A percentile compares a stretch with the other conserved stretches of the same genome.
These are phyloP conservation scores for Varecia variegata DNA, from an alignment of 2,797 vertebrate genomes.

Conservation along the genomic window DNA sequence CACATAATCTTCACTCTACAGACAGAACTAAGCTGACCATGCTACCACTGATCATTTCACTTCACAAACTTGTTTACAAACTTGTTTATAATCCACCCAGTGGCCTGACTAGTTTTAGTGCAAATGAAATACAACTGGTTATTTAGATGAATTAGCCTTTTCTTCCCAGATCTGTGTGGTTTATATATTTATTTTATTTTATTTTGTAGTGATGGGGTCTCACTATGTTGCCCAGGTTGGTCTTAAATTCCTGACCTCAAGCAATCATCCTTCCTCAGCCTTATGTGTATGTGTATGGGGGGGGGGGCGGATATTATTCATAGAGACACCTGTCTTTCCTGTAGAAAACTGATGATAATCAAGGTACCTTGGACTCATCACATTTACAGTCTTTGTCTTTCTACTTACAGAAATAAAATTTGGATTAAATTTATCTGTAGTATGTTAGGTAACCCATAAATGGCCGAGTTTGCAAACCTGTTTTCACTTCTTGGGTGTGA, in stretches of 20 bases:
- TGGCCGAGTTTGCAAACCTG: not conserved
- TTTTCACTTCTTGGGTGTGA: not conserved
- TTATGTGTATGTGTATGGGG: not conserved
- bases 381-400: not conserved
- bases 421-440: not conserved
- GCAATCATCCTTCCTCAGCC: not conserved
- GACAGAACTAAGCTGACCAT: accelerated
- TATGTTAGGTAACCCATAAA: not conserved
- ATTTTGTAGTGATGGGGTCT: not conserved
- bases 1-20: not conserved
- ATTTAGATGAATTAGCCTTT: not conserved
- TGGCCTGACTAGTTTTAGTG: not conserved
- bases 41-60: not conserved
- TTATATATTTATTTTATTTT: not conserved
- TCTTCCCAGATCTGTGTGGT: not conserved
- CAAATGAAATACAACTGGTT: not conserved
- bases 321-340: not conserved
- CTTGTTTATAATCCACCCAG: not conserved
- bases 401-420: not conserved
- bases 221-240: not conserved
- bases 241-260: not conserved
- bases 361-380: not conserved
- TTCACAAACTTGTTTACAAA: not conserved
- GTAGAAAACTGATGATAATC: not conserved
- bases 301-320: not conserved